A percentile compares a stretch with the other conserved stretches of the same genome.
Conservation (phyloP, 2,888 invertebrate genomes). For the Tolmerus cingulatus region DNA sequence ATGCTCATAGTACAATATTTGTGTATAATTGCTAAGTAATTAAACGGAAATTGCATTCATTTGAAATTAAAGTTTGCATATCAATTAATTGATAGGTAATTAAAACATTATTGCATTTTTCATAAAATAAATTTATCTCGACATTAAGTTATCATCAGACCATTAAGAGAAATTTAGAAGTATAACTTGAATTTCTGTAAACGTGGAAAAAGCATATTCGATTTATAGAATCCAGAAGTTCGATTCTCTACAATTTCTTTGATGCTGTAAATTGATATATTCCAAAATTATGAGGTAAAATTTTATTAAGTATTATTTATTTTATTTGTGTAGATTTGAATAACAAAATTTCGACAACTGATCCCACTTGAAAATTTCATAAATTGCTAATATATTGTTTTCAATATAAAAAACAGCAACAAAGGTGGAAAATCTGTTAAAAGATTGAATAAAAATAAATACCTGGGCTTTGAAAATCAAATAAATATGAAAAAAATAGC, state of each 20-base stretch:
- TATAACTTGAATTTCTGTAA: too few relatives aligned
- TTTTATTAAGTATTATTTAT: not conserved
- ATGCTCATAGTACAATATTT: not conserved
- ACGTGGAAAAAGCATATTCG: too few relatives aligned
- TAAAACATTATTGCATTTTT: too few relatives aligned
- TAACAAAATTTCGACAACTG: not conserved
- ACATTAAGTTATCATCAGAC: too few relatives aligned
- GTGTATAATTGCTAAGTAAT: not conserved
- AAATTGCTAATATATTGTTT: not conserved
- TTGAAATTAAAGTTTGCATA: not conserved
- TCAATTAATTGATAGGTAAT: too few relatives aligned
- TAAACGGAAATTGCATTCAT: not conserved
- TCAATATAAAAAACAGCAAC: not conserved
- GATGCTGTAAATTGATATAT: not conserved
- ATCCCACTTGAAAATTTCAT: not conserved
- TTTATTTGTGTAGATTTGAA: not conserved
- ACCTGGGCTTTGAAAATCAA: not conserved
- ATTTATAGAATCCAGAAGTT: too few relatives aligned
- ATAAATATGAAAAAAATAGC: not conserved
- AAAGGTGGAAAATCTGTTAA: not conserved
- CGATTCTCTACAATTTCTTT: too few relatives aligned
- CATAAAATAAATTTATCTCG: too few relatives aligned
- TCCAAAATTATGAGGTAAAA: not conserved
- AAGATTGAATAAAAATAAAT: not conserved
- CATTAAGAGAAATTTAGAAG: too few relatives aligned